Conservation (phyloP, 2,113 vertebrate species). For the Xiphias gladius region DNA sequence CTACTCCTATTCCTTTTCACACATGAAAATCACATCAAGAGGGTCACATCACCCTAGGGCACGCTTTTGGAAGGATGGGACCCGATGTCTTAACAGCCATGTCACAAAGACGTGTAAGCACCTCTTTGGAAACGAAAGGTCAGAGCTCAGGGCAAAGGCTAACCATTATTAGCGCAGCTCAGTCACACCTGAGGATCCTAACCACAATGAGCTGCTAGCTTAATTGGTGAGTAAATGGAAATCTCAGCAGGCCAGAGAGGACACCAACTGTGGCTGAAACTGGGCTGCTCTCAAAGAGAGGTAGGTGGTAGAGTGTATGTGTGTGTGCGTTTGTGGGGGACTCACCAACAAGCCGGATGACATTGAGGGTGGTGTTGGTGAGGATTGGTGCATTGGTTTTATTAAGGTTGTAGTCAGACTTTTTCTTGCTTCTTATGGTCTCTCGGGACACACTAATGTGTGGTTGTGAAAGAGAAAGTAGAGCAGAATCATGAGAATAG, state of each 20-base stretch:
- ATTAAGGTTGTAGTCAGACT: slow-evolving; percentile 95
- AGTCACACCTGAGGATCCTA: slow-evolving; percentile 58
- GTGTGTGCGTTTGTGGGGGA: slow-evolving; percentile 56
- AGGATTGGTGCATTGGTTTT: slow-evolving; percentile 96
- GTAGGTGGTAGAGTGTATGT: neutral
- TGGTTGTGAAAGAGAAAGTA: slow-evolving; percentile 9
- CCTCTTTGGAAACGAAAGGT: slow-evolving; percentile 52
- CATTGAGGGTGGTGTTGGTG: slow-evolving; percentile 98
- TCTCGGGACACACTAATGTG: slow-evolving; percentile 90
- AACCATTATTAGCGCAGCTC: slow-evolving; percentile 58
- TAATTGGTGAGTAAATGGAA: slow-evolving; percentile 70
- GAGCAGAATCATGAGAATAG: slow-evolving; percentile 22
- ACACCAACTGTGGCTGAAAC: slow-evolving; percentile 15
- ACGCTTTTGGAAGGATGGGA: neutral
- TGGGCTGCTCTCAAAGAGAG: slow-evolving; percentile 17
- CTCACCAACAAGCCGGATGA: slow-evolving; percentile 97
- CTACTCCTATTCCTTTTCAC: slow-evolving; percentile 20
- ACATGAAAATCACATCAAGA: slow-evolving; percentile 36
- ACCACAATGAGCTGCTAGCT: slow-evolving; percentile 45
- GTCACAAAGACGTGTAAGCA: slow-evolving; percentile 44
- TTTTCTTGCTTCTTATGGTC: slow-evolving; percentile 93
- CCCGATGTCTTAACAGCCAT: slow-evolving; percentile 12
- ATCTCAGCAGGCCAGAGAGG: slow-evolving; percentile 29
- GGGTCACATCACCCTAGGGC: slow-evolving; percentile 17
- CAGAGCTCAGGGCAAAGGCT: slow-evolving; percentile 53